A percentile compares a stretch with the other conserved stretches of the same genome.
Evolutionary conservation across 2,888 invertebrate species (phyloP).

Genomic region (Drosophila cyrtoloma): DNA sequence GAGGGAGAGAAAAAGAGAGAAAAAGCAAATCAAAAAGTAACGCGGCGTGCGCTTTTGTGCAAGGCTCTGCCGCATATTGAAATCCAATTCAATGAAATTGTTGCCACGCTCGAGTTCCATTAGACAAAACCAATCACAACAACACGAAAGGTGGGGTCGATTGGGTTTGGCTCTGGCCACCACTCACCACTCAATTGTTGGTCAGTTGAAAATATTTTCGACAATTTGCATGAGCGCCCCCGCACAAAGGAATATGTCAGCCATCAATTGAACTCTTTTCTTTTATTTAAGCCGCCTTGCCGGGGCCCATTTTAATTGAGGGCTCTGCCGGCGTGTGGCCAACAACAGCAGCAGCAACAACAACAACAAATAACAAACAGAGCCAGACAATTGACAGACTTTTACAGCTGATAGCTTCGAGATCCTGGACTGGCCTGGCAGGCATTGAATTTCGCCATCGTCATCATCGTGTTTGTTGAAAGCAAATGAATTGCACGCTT

Average conservation of each 20-base stretch:
- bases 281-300: constrained; percentile 47
- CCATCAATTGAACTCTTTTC: constrained; percentile 80
- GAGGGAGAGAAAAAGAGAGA: constrained; percentile 2
- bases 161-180: constrained; percentile 3
- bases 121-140: constrained; percentile 83
- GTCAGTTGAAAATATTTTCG: constrained; percentile 80
- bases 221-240: constrained; percentile 75
- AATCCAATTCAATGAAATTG: constrained; percentile 82
- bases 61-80: constrained; percentile 70
- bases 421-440: constrained; percentile 21
- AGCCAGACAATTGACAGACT: constrained; percentile 64
- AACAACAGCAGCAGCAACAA: constrained; percentile 61
- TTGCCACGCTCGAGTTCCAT: constrained; percentile 83
- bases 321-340: constrained; percentile 71
- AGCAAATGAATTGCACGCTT: constrained; percentile 58
- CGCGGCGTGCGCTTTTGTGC: constrained; percentile 50
- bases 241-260: constrained; percentile 78
- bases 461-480: constrained; percentile 46
- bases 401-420: constrained; percentile 38
- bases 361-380: constrained; percentile 47
- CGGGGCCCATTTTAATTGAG: constrained; percentile 77
- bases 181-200: constrained; percentile 71
- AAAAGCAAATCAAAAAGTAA: constrained; percentile 66
- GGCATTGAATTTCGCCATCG: constrained; percentile 68
- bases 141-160: constrained; percentile 54